Evolutionary conservation across 2,797 vertebrate genomes (phyloP).

Genomic region (Pelochelys cantorii): DNA sequence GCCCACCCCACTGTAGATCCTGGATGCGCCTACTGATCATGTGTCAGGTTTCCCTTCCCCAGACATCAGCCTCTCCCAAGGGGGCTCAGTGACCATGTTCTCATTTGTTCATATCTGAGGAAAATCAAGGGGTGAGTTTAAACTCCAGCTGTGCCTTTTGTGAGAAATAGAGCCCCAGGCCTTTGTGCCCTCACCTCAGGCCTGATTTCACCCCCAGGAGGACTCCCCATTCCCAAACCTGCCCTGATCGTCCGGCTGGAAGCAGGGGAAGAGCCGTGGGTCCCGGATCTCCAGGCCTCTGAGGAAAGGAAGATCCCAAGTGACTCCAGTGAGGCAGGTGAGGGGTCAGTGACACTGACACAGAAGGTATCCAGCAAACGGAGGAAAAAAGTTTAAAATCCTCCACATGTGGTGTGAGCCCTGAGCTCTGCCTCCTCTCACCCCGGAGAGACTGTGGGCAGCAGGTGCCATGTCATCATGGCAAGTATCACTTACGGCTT

Average conservation of each 20-base stretch:
- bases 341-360: neutral
- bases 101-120: neutral
- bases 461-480: neutral
- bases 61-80: neutral
- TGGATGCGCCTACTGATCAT: neutral
- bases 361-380: neutral
- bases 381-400: neutral
- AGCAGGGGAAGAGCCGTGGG: no score
- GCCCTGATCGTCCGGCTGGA: no score
- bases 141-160: neutral
- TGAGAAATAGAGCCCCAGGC: neutral
- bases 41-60: neutral
- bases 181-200: neutral
- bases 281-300: no score
- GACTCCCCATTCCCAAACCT: no score
- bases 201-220: neutral
- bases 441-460: neutral
- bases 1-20: neutral
- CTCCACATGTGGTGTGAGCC: neutral
- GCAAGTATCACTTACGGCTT: neutral
- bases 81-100: neutral
- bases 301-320: neutral
- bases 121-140: neutral
- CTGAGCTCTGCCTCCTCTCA: neutral
- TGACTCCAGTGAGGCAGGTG: neutral